Percentiles rank a stretch among this genome's conserved stretches.
Conservation (phyloP, 2,797 vertebrate species). For the Rhynchonycteris naso region DNA sequence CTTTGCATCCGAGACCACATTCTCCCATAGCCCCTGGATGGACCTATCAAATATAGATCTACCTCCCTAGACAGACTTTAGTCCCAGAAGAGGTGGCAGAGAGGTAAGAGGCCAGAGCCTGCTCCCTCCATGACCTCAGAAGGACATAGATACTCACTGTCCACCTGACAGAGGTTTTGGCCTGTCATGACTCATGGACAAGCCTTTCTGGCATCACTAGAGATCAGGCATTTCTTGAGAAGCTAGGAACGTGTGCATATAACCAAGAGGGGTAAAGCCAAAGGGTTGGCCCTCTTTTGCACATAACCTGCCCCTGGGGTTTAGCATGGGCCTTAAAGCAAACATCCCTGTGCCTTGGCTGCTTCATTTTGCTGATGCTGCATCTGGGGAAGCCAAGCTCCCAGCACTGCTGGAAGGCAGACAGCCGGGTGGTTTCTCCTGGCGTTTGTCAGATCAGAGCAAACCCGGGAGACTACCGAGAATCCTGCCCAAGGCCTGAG, state of each 20-base stretch:
- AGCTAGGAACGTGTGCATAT: neutral
- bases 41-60: neutral
- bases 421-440: conserved; percentile 77
- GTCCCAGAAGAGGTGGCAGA: conserved; percentile 19
- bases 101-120: neutral
- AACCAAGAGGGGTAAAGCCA: neutral
- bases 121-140: neutral
- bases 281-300: neutral
- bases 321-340: conserved; percentile 46
- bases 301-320: neutral
- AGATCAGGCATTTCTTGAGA: conserved; percentile 14
- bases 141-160: neutral
- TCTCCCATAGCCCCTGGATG: neutral
- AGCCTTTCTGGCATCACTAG: neutral
- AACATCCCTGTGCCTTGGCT: conserved; percentile 57
- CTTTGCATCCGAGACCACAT: neutral
- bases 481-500: conserved; percentile 67
- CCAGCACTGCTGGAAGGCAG: conserved; percentile 69
- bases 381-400: conserved; percentile 74
- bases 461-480: conserved; percentile 74
- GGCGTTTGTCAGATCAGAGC: conserved; percentile 69
- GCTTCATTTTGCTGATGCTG: conserved; percentile 68
- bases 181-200: neutral
- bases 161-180: neutral
- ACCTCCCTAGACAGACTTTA: neutral